Conservation (phyloP, 2,888 invertebrate genomes). For the Lepidochrysops patricia region DNA sequence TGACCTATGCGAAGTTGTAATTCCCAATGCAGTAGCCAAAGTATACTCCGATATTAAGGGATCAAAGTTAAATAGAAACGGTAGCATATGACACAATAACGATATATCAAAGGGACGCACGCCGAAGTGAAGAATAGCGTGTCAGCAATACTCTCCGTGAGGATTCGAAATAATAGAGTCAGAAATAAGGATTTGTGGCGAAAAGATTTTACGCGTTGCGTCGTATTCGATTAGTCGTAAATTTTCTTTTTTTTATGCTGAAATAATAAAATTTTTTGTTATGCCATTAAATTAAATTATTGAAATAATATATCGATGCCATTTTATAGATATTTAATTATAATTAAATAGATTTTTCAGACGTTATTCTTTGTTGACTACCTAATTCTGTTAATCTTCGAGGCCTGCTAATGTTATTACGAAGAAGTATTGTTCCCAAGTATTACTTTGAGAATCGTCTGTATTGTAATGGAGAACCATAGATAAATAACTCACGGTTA, state of each 20-base stretch:
- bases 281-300: too few relatives aligned
- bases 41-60: conserved; percentile 16
- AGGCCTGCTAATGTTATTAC: too few relatives aligned
- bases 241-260: neutral
- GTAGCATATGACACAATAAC: conserved; percentile 39
- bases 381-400: too few relatives aligned
- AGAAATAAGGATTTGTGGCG: neutral
- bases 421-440: neutral
- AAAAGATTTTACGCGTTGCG: conserved; percentile 3
- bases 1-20: conserved; percentile 17
- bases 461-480: neutral
- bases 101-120: conserved; percentile 44
- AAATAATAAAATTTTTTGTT: neutral
- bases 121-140: conserved; percentile 45
- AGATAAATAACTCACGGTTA: conserved; percentile 13
- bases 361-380: too few relatives aligned
- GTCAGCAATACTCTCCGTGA: conserved; percentile 33
- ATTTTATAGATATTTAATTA: too few relatives aligned
- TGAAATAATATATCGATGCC: too few relatives aligned
- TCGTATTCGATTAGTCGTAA: neutral
- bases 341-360: too few relatives aligned
- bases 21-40: neutral
- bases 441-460: neutral
- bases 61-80: conserved; percentile 24
- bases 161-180: conserved; percentile 23